Conservation (phyloP, 1,140 invertebrate genomes). For the Tetranychus urticae region DNA sequence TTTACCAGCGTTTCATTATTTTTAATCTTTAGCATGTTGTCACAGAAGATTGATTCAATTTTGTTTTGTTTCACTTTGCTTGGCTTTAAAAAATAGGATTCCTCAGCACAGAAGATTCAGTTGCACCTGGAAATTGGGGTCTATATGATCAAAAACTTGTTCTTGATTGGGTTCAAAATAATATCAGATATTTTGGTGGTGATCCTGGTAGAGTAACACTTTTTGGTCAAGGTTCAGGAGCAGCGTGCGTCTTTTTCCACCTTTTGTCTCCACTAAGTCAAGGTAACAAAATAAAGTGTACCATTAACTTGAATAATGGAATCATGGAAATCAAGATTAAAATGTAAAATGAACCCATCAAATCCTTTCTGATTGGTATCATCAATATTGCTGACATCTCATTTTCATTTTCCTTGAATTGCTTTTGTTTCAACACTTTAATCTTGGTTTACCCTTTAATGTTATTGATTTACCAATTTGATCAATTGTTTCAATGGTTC, state of each 20-base stretch:
- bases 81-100: conserved; percentile 12
- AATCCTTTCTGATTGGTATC: not conserved
- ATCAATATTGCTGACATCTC: not conserved
- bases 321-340: no score
- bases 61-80: no score
- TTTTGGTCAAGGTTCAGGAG: conserved; percentile 35
- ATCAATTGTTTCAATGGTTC: no score
- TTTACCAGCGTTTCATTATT: no score
- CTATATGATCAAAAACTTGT: conserved; percentile 31
- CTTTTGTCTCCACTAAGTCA: conserved; percentile 27
- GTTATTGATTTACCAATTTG: no score
- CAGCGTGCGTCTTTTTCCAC: conserved; percentile 30
- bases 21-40: no score
- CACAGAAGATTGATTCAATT: no score
- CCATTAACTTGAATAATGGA: no score
- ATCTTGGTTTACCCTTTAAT: no score
- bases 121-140: conserved; percentile 21
- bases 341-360: no score
- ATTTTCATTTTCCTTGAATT: not conserved
- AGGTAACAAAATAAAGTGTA: conserved; percentile 13
- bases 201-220: conserved; percentile 29
- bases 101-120: conserved; percentile 17
- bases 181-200: conserved; percentile 30
- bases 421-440: no score
- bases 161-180: conserved; percentile 25